Evolutionary conservation across 1,140 invertebrate genomes (phyloP).

Genomic region (silkworm (Bombyx mori)): DNA sequence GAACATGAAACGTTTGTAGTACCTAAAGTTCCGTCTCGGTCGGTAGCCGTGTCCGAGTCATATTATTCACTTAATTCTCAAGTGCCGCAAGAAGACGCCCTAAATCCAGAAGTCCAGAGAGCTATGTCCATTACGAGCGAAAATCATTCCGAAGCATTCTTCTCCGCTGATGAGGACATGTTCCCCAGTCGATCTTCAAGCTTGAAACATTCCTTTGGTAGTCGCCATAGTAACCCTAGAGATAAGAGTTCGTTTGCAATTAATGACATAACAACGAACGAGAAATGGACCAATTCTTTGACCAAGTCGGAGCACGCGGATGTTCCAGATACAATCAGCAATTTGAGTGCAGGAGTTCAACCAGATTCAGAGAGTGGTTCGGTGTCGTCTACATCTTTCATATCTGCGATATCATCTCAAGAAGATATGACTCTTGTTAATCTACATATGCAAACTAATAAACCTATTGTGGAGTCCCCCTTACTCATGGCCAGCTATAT

Average conservation of each 20-base stretch:
- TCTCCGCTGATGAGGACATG: constrained; percentile 90
- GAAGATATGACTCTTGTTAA: constrained; percentile 94
- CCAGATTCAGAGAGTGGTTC: constrained; percentile 77
- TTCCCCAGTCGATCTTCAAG: constrained; percentile 77
- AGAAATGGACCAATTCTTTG: constrained; percentile 54
- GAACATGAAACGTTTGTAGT: constrained; percentile 46
- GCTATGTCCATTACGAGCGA: constrained; percentile 90
- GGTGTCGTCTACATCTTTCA: constrained; percentile 89
- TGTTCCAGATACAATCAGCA: constrained; percentile 56
- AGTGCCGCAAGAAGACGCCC: constrained; percentile 69
- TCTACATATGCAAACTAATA: constrained; percentile 95
- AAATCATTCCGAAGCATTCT: constrained; percentile 92
- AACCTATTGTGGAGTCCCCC: constrained; percentile 93
- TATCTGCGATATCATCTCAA: constrained; percentile 93
- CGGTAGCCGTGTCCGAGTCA: constrained; percentile 73
- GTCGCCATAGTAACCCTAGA: constrained; percentile 58
- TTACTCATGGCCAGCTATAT: constrained; percentile 95
- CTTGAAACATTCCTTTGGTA: constrained; percentile 74
- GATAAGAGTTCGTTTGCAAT: constrained; percentile 51
- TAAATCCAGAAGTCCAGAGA: constrained; percentile 77
- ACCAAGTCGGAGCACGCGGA: constrained; percentile 42
- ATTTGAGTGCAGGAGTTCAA: constrained; percentile 54
- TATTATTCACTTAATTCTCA: constrained; percentile 74
- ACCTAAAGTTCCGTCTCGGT: constrained; percentile 53
- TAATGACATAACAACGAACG: constrained; percentile 47